Conservation (phyloP, 1,140 invertebrate genomes). For the Periplaneta americana region DNA sequence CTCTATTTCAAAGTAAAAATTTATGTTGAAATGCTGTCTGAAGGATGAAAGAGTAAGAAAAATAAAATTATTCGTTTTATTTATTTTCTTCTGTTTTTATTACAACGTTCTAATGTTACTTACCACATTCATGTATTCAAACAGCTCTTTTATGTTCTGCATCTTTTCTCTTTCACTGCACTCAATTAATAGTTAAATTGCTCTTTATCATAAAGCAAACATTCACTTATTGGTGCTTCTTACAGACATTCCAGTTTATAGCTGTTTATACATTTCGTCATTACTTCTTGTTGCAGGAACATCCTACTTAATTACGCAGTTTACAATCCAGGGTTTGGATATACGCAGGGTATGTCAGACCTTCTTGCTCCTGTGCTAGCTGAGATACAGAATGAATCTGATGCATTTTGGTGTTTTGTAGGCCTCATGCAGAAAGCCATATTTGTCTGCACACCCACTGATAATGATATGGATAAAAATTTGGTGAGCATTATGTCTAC, state of each 20-base stretch:
- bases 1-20: too few species aligned
- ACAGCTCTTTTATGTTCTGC: too few species aligned
- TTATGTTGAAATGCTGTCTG: too few species aligned
- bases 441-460: constrained; percentile 88
- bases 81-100: too few species aligned
- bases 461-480: constrained; percentile 91
- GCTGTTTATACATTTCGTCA: neutral
- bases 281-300: constrained; percentile 47
- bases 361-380: constrained; percentile 80
- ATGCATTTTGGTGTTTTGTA: constrained; percentile 92
- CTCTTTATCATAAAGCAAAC: too few species aligned
- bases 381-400: constrained; percentile 82
- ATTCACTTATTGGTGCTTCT: too few species aligned
- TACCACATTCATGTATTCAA: too few species aligned
- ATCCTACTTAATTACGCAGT: constrained; percentile 89
- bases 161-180: too few species aligned
- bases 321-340: constrained; percentile 78
- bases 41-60: too few species aligned
- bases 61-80: too few species aligned
- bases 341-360: constrained; percentile 91
- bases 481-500: constrained; percentile 52
- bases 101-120: too few species aligned
- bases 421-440: constrained; percentile 87
- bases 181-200: too few species aligned
- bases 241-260: neutral